A percentile compares a stretch with the other conserved stretches of the same genome.
Conservation (phyloP, 2,888 invertebrate species). For the Plebejus argus region DNA sequence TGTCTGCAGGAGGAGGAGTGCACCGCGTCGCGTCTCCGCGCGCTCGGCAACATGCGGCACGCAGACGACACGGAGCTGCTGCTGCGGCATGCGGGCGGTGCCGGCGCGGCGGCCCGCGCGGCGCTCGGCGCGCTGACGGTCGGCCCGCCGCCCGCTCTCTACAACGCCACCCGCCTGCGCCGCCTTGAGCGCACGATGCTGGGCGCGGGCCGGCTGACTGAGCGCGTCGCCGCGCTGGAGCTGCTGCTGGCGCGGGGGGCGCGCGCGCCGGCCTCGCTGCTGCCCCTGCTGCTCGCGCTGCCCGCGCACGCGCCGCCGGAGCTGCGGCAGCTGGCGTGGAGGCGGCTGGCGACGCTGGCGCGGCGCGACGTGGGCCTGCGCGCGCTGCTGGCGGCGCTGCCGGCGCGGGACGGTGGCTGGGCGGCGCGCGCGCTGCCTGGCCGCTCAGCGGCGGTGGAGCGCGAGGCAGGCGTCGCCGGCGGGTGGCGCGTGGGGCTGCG, state of each 20-base stretch:
- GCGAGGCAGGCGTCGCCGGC: slow-evolving; percentile 48
- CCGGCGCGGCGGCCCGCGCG: slow-evolving; percentile 41
- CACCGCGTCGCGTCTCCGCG: slow-evolving; percentile 49
- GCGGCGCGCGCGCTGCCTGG: slow-evolving; percentile 32
- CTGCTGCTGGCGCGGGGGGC: slow-evolving; percentile 47
- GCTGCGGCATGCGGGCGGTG: slow-evolving; percentile 50
- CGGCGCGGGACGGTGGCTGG: slow-evolving; percentile 46
- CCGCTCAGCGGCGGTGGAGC: slow-evolving; percentile 52
- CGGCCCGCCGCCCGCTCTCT: slow-evolving; percentile 38
- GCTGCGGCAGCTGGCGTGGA: slow-evolving; percentile 61
- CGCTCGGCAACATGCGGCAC: slow-evolving; percentile 59
- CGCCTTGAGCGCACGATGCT: slow-evolving; percentile 37
- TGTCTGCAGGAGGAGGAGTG: slow-evolving; percentile 48
- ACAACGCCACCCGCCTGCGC: slow-evolving; percentile 35
- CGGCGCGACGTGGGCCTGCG: slow-evolving; percentile 39
- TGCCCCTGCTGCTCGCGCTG: slow-evolving; percentile 31
- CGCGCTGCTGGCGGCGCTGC: slow-evolving; percentile 43
- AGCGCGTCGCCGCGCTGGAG: slow-evolving; percentile 58
- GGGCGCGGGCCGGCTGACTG: slow-evolving; percentile 44
- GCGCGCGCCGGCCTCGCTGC: slow-evolving; percentile 45
- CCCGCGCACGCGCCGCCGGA: slow-evolving; percentile 45
- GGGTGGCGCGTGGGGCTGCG: slow-evolving; percentile 51
- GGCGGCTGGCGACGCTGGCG: slow-evolving; percentile 50
- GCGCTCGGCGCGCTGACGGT: slow-evolving; percentile 48
- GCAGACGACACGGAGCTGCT: slow-evolving; percentile 50